A percentile compares a stretch with the other conserved stretches of the same genome.
phyloP scores from a whole-genome alignment of 2,888 invertebrate genomes.

The Girardia tigrina region DNA sequence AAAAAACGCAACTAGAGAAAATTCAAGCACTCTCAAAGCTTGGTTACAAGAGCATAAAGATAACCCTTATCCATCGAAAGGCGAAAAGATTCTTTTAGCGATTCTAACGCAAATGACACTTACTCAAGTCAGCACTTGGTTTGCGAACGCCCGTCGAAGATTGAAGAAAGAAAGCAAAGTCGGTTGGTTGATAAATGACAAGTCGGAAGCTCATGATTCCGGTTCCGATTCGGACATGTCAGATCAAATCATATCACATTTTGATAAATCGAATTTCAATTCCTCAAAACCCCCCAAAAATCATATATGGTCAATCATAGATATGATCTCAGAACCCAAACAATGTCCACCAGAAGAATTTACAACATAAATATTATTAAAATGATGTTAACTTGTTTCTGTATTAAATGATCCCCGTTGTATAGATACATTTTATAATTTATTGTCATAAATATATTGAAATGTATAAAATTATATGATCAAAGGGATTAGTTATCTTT shows the following conservation, averaged over 20 bases:
- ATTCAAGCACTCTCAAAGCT: conserved; percentile 1
- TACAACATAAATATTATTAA: background rate
- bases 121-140: conserved; percentile 5
- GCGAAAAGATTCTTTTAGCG: conserved; percentile 10
- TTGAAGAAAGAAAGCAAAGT: conserved; percentile 10
- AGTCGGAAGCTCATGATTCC: background rate
- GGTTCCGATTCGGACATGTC: background rate
- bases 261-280: background rate
- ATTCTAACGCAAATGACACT: background rate
- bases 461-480: too few relatives aligned
- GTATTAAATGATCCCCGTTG: too few relatives aligned
- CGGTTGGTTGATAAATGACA: background rate
- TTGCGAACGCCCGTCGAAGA: background rate
- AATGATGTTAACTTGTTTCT: too few relatives aligned
- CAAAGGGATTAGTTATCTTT: too few relatives aligned
- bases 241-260: background rate
- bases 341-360: background rate
- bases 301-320: background rate
- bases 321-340: background rate
- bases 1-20: background rate
- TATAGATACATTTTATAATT: too few relatives aligned
- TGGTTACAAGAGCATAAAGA: conserved; percentile 23
- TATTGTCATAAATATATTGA: too few relatives aligned
- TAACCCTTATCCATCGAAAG: background rate
- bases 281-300: background rate